Percentiles rank a stretch among this genome's conserved stretches.
Evolutionary conservation across 2,797 vertebrate genomes (phyloP).

Genomic region (Gymnoscopelus braueri): DNA sequence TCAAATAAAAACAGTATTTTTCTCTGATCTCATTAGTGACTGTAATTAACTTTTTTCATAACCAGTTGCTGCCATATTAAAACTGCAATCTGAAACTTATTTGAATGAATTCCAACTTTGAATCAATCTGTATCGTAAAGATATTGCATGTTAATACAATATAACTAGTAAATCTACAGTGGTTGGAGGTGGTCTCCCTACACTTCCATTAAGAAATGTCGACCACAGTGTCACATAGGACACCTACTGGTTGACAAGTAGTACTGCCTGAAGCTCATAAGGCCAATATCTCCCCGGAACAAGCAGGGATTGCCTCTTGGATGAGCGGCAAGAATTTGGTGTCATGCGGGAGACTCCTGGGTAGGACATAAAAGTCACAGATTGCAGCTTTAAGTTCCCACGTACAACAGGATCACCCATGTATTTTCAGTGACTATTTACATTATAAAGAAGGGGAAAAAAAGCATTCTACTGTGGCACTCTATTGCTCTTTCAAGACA

Average conservation of each 20-base stretch:
- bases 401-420: not conserved
- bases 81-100: not conserved
- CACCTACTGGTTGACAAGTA: too few species aligned
- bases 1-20: constrained; percentile 74
- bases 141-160: too few species aligned
- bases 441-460: not conserved
- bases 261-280: too few species aligned
- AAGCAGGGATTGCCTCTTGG: too few species aligned
- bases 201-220: too few species aligned
- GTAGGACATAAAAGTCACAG: not conserved
- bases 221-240: too few species aligned
- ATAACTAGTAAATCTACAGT: too few species aligned
- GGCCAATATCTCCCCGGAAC: too few species aligned
- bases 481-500: not conserved
- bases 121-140: too few species aligned
- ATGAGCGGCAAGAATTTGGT: not conserved
- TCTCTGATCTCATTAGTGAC: constrained; percentile 48
- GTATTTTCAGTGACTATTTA: constrained; percentile 16
- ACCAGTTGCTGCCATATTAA: not conserved
- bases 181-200: too few species aligned
- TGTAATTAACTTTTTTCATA: not conserved
- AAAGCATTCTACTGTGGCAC: not conserved
- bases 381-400: not conserved
- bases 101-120: too few species aligned
- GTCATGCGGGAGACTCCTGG: too few species aligned